phyloP scores from a whole-genome alignment of 2,888 invertebrate genomes.

The Erebia palarica region DNA sequence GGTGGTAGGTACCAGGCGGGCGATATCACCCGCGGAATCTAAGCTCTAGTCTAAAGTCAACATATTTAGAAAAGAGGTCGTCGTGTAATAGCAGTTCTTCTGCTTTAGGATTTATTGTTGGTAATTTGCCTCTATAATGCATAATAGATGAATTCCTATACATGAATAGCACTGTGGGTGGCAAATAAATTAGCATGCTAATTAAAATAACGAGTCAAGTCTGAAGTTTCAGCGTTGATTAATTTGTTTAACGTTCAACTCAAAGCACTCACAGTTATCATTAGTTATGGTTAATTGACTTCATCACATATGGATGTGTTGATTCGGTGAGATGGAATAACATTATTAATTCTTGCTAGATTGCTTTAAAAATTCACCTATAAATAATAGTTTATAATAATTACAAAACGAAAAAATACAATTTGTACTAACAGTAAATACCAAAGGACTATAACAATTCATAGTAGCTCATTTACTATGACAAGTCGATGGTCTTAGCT shows the following conservation, averaged over 20 bases:
- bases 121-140: neutral
- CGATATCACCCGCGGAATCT: too few relatives aligned
- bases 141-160: neutral
- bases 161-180: neutral
- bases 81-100: neutral
- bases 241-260: neutral
- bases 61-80: too few relatives aligned
- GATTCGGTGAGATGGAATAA: neutral
- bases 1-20: too few relatives aligned
- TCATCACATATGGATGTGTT: neutral
- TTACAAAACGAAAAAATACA: too few relatives aligned
- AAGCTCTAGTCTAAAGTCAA: too few relatives aligned
- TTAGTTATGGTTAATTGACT: neutral
- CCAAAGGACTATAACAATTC: too few relatives aligned
- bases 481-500: too few relatives aligned
- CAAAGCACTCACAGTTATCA: neutral
- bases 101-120: neutral
- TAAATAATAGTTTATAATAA: neutral
- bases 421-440: too few relatives aligned
- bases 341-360: neutral
- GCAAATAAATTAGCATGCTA: neutral
- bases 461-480: too few relatives aligned
- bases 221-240: conserved; percentile 2
- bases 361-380: neutral
- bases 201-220: neutral